These are phyloP conservation scores for Scartelaos histophorus DNA, from an alignment of 2,113 vertebrate species.

Conservation along the genomic window DNA sequence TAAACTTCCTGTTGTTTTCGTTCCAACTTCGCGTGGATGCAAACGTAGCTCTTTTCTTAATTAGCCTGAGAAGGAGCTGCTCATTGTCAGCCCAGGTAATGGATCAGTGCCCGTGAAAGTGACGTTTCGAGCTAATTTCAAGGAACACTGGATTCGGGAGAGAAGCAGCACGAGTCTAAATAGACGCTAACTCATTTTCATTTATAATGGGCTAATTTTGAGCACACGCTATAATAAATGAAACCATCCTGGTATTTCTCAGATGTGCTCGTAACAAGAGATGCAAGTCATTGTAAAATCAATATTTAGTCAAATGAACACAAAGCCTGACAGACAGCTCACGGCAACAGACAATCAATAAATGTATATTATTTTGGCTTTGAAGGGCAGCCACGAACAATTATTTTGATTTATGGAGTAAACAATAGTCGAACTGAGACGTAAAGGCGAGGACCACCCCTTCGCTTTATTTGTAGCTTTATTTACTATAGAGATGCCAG, in stretches of 20 bases:
- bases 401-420: not conserved
- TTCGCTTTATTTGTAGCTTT: not conserved
- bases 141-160: constrained; percentile 62
- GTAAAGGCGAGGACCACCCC: not conserved
- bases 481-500: constrained; percentile 1
- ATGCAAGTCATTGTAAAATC: not conserved
- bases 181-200: constrained; percentile 49
- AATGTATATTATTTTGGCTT: not conserved
- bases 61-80: constrained; percentile 51
- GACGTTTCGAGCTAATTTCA: constrained; percentile 61
- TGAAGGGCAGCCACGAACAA: not conserved
- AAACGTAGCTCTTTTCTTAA: constrained; percentile 54
- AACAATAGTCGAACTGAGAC: not conserved
- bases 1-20: constrained; percentile 7
- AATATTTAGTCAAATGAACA: constrained; percentile 4
- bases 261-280: not conserved
- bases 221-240: constrained; percentile 4
- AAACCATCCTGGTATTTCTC: not conserved
- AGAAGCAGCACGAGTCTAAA: constrained; percentile 32
- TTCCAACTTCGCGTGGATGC: constrained; percentile 21
- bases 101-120: constrained; percentile 54
- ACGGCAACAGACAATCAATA: not conserved
- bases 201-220: constrained; percentile 27
- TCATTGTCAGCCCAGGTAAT: constrained; percentile 52
- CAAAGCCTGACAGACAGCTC: not conserved